phyloP scores from a whole-genome alignment of 1,140 invertebrate genomes.

The Tachypleus tridentatus region DNA sequence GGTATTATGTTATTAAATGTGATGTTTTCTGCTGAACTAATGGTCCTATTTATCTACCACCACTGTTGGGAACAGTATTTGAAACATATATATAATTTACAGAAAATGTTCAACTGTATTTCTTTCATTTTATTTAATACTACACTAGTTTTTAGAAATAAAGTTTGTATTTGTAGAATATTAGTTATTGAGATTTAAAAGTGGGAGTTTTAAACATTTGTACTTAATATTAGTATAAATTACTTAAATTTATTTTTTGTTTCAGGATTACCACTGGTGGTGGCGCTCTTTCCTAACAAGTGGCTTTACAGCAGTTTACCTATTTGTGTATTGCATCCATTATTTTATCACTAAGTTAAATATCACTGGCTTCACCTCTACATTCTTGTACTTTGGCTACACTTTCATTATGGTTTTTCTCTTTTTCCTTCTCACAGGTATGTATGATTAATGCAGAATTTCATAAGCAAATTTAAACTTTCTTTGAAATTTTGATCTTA shows the following conservation, averaged over 20 bases:
- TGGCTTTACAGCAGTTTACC: constrained; percentile 94
- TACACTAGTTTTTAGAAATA: too few species aligned
- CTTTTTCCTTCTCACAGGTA: constrained; percentile 94
- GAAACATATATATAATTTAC: too few species aligned
- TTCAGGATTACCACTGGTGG: constrained; percentile 76
- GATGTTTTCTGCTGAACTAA: too few species aligned
- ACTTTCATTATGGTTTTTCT: constrained; percentile 96
- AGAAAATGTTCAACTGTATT: too few species aligned
- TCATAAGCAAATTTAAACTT: background rate
- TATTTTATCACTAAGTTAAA: constrained; percentile 93
- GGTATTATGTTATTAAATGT: too few species aligned
- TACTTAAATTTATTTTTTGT: constrained; percentile 20
- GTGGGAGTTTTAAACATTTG: too few species aligned
- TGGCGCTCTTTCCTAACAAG: constrained; percentile 89
- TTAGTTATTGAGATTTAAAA: too few species aligned
- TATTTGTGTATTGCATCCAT: constrained; percentile 95
- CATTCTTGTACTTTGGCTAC: constrained; percentile 98
- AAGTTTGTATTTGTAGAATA: too few species aligned
- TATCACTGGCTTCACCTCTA: constrained; percentile 83
- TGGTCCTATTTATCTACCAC: too few species aligned
- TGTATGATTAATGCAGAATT: constrained; percentile 15
- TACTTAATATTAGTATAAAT: too few species aligned
- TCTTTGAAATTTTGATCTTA: constrained; percentile 3
- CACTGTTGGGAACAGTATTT: too few species aligned
- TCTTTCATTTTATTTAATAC: too few species aligned